Evolutionary conservation across 2,113 vertebrate genomes (phyloP).

Genomic region (Pseudorectes ferrugineus): DNA sequence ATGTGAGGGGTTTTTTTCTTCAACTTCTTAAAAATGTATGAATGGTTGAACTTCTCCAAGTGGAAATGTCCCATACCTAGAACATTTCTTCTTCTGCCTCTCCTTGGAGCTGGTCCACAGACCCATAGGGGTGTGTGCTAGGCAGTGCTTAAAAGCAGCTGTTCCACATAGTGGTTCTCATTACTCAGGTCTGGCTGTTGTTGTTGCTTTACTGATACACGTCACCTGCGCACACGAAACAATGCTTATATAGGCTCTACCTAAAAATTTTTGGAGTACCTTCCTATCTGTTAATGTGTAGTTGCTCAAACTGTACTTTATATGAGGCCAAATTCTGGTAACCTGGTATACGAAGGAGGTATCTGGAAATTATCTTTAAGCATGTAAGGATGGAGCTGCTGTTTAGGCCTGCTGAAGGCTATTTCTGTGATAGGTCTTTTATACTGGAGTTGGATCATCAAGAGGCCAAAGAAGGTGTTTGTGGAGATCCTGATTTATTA

Average conservation of each 20-base stretch:
- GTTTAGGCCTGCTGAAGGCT: not conserved
- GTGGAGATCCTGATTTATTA: not conserved
- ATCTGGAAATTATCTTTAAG: not conserved
- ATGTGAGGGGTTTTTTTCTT: not conserved
- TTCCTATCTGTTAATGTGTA: not conserved
- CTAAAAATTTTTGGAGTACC: not conserved
- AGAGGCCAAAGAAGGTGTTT: not conserved
- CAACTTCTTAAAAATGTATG: not conserved
- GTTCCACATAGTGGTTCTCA: not conserved
- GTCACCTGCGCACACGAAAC: not conserved
- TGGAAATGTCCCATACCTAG: not conserved
- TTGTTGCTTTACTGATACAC: not conserved
- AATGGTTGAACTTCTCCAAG: not conserved
- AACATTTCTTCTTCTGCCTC: not conserved
- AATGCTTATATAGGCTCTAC: not conserved
- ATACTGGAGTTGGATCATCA: not conserved
- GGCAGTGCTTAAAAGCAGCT: not conserved
- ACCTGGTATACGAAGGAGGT: not conserved
- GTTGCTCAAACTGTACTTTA: not conserved
- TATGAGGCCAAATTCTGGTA: not conserved
- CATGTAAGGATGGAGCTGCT: not conserved
- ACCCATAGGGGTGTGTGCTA: not conserved
- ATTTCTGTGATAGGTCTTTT: not conserved
- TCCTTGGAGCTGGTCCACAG: not conserved
- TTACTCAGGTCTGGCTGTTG: not conserved